These are phyloP conservation scores for Trichacis sp. DNA, from an alignment of 2,888 invertebrate species.

Conservation along the genomic window DNA sequence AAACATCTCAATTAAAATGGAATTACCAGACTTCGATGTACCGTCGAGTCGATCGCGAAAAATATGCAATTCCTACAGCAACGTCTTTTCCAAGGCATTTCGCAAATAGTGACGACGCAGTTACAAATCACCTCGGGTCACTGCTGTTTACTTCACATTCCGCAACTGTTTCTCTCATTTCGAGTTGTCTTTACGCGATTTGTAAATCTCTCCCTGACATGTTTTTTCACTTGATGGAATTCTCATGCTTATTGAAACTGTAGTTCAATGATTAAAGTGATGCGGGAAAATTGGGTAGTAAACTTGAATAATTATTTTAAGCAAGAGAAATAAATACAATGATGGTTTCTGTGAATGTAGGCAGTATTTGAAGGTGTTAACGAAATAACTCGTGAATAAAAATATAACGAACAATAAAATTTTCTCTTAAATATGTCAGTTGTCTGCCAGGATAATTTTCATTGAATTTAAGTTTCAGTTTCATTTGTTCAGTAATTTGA, in stretches of 20 bases:
- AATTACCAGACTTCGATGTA: slow-evolving; percentile 46
- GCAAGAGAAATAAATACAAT: no score
- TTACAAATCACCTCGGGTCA: slow-evolving; percentile 44
- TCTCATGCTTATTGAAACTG: neutral
- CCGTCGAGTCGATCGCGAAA: slow-evolving; percentile 40
- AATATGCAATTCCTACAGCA: slow-evolving; percentile 44
- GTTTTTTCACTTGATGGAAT: neutral
- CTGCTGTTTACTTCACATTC: slow-evolving; percentile 36
- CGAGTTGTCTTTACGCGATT: neutral
- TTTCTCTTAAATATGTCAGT: no score
- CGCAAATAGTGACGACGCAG: slow-evolving; percentile 44
- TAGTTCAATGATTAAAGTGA: no score
- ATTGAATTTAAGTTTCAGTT: no score
- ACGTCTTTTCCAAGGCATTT: slow-evolving; percentile 44
- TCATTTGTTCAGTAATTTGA: no score
- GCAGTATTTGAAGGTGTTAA: no score
- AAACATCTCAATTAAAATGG: slow-evolving; percentile 45
- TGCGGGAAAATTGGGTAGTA: no score
- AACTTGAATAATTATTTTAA: no score
- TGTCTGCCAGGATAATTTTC: no score
- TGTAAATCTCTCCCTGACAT: neutral
- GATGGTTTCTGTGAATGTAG: no score
- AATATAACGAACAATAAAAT: no score
- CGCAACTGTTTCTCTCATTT: slow-evolving; percentile 32
- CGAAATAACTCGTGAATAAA: no score